These are phyloP conservation scores for Mionectes macconnelli DNA, from an alignment of 2,113 vertebrate genomes.

Conservation along the genomic window DNA sequence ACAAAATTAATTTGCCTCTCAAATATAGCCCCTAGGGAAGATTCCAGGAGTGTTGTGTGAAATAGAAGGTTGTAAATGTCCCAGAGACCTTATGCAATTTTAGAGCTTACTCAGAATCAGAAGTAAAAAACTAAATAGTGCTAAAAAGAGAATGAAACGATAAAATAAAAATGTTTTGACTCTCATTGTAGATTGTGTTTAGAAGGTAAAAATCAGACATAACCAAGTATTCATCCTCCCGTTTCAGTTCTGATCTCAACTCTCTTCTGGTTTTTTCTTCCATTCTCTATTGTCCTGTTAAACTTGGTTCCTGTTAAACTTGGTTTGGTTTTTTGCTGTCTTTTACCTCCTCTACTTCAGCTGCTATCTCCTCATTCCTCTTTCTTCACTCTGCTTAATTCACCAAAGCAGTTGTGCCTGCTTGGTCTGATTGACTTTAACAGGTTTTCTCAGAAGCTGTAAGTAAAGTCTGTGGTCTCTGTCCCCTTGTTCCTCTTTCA, in stretches of 20 bases:
- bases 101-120: not conserved
- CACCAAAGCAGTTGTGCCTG: not conserved
- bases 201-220: not conserved
- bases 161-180: not conserved
- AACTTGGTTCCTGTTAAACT: not conserved
- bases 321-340: not conserved
- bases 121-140: not conserved
- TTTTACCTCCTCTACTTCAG: not conserved
- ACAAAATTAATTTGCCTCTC: slow-evolving; percentile 55
- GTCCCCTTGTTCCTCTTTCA: not conserved
- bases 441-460: slow-evolving; percentile 19
- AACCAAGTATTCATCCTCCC: not conserved
- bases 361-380: not conserved
- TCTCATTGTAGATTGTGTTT: not conserved
- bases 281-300: not conserved
- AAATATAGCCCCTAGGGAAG: slow-evolving; percentile 2
- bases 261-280: not conserved
- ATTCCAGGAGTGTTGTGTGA: not conserved
- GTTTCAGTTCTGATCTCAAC: not conserved
- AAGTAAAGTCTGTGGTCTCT: slow-evolving; percentile 5
- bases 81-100: not conserved
- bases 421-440: slow-evolving; percentile 48
- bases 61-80: slow-evolving; percentile 33
- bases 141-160: not conserved
- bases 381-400: slow-evolving; percentile 24